These are phyloP conservation scores for Rosalia funebris DNA, from an alignment of 2,888 invertebrate genomes.

Conservation along the genomic window DNA sequence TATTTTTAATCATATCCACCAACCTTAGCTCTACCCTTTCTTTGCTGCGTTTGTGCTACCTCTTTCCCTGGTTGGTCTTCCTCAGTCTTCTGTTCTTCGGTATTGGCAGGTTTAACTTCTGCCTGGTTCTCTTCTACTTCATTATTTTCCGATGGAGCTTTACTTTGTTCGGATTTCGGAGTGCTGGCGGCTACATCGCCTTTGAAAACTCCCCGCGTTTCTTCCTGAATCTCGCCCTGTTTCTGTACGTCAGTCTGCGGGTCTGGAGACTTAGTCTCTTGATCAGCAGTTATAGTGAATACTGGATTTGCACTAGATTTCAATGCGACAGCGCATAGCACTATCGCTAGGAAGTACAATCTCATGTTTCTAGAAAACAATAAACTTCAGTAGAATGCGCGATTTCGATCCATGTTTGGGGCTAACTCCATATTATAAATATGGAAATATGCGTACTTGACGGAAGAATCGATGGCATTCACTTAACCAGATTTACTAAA, in stretches of 20 bases:
- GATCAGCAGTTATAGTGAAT: slow-evolving; percentile 44
- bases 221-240: slow-evolving; percentile 54
- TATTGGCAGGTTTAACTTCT: slow-evolving; percentile 18
- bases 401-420: too few species aligned
- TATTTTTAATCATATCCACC: not conserved
- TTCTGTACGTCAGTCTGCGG: slow-evolving; percentile 37
- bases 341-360: slow-evolving; percentile 55
- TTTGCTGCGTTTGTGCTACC: not conserved
- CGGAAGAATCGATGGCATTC: too few species aligned
- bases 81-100: slow-evolving; percentile 32
- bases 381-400: slow-evolving; percentile 3
- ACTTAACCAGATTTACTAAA: too few species aligned
- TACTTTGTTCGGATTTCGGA: slow-evolving; percentile 8
- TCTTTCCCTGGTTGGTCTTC: slow-evolving; percentile 14
- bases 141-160: slow-evolving; percentile 15
- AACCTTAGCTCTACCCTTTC: slow-evolving; percentile 18
- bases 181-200: slow-evolving; percentile 24
- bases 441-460: too few species aligned
- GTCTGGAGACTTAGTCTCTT: slow-evolving; percentile 36
- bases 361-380: slow-evolving; percentile 54
- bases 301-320: slow-evolving; percentile 53
- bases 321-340: slow-evolving; percentile 54
- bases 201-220: slow-evolving; percentile 50
- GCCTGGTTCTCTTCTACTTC: slow-evolving; percentile 27
- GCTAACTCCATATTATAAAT: too few species aligned